Evolutionary conservation across 2,888 invertebrate species (phyloP).

Genomic region (Clunio marinus): DNA sequence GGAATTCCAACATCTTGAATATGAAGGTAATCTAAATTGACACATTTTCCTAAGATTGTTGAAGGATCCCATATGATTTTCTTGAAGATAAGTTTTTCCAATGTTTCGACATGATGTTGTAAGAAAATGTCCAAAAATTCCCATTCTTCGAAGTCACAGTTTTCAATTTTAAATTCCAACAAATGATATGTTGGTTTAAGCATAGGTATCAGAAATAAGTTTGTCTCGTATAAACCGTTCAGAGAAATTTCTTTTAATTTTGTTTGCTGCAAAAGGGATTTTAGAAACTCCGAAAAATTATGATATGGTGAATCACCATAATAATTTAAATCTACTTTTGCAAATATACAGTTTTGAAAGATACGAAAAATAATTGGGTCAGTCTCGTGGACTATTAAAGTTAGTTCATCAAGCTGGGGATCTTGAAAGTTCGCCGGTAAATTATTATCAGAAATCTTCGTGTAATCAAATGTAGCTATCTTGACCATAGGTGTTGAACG

Average conservation of each 20-base stretch:
- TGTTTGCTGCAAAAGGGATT: background rate
- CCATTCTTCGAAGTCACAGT: slow-evolving; percentile 21
- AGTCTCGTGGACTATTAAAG: background rate
- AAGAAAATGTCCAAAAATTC: background rate
- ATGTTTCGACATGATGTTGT: background rate
- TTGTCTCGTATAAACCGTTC: slow-evolving; percentile 1
- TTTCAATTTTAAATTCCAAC: background rate
- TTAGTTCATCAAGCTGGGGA: background rate
- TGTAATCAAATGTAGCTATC: background rate
- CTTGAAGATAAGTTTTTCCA: background rate
- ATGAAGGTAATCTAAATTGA: no score
- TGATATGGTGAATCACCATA: slow-evolving; percentile 19
- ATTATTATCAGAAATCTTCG: background rate
- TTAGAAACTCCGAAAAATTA: background rate
- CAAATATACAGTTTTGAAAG: background rate
- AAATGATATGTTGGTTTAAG: background rate
- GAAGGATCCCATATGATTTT: background rate
- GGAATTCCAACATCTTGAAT: no score
- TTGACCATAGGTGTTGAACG: background rate
- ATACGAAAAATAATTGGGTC: slow-evolving; percentile 11
- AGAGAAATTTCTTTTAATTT: background rate
- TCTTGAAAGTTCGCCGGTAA: background rate
- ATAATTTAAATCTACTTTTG: background rate
- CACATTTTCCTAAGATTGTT: background rate
- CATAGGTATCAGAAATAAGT: background rate